Evolutionary conservation across 1,140 invertebrate species (phyloP).

Genomic region (Coboldia fuscipes): DNA sequence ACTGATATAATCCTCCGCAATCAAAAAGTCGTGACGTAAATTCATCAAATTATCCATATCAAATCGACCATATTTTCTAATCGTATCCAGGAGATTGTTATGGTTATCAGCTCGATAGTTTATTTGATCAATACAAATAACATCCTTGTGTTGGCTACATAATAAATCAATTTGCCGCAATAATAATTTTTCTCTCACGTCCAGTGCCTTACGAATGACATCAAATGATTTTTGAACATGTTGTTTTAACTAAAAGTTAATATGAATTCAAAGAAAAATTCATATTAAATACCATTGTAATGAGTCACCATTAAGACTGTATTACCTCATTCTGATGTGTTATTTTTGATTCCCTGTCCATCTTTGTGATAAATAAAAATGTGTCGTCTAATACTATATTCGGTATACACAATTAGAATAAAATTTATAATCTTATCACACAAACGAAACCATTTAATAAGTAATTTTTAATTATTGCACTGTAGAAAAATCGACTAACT

Average conservation of each 20-base stretch:
- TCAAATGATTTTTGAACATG: constrained; percentile 25
- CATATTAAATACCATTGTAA: too few relatives aligned
- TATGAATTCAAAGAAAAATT: too few relatives aligned
- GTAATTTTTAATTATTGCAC: too few relatives aligned
- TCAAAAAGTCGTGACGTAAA: constrained; percentile 10
- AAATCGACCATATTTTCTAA: constrained; percentile 25
- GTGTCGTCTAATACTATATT: too few relatives aligned
- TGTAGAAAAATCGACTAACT: too few relatives aligned
- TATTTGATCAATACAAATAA: constrained; percentile 9
- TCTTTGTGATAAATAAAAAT: too few relatives aligned
- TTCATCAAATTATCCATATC: constrained; percentile 16
- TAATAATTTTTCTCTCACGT: constrained; percentile 26
- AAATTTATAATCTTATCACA: too few relatives aligned
- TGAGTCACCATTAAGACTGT: too few relatives aligned
- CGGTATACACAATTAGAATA: too few relatives aligned
- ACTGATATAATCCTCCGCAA: constrained; percentile 18
- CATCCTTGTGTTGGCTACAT: constrained; percentile 14
- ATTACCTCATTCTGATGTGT: too few relatives aligned
- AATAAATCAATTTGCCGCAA: constrained; percentile 29
- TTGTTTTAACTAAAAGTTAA: constrained; percentile 23
- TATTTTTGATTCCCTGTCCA: too few relatives aligned
- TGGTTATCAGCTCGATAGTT: constrained; percentile 18
- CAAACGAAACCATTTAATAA: too few relatives aligned
- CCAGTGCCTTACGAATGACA: constrained; percentile 20
- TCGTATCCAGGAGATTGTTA: constrained; percentile 19